These are phyloP conservation scores for Glandiceps talaboti DNA, from an alignment of 53 echinoderm and acorn worm genomes.

Conservation along the genomic window DNA sequence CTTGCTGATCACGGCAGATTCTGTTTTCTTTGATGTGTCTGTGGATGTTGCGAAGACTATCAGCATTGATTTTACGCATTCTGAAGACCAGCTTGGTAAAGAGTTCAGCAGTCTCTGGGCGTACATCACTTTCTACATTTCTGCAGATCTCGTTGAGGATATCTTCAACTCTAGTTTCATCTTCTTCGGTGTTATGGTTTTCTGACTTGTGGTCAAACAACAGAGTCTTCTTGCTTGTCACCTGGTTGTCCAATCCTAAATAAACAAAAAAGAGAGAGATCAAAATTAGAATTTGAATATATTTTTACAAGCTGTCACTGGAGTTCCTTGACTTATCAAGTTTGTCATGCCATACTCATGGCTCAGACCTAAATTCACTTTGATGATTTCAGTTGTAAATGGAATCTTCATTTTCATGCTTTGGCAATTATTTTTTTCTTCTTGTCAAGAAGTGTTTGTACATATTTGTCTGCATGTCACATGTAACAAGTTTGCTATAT, in stretches of 20 bases:
- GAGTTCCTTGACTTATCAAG: no score
- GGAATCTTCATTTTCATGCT: no score
- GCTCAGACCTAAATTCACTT: no score
- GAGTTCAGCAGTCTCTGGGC: constrained; percentile 29
- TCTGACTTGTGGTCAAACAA: constrained; percentile 32
- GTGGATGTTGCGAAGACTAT: neutral
- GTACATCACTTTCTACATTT: constrained; percentile 8
- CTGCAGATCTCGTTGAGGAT: constrained; percentile 20
- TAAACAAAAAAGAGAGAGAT: neutral
- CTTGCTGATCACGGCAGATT: neutral
- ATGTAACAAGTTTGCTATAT: no score
- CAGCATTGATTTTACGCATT: constrained; percentile 10
- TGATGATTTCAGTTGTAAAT: no score
- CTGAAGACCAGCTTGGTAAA: constrained; percentile 36
- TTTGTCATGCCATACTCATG: no score
- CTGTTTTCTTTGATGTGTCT: neutral
- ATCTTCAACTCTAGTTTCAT: constrained; percentile 10
- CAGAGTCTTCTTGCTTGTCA: constrained; percentile 27
- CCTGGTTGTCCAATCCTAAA: neutral
- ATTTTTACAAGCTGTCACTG: no score
- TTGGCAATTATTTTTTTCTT: no score
- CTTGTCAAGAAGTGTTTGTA: no score
- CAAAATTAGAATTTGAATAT: no score
- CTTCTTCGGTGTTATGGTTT: constrained; percentile 9
- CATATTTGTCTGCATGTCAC: no score